Evolutionary conservation across 2,888 invertebrate genomes (phyloP).

Genomic region (Cabera pusaria): DNA sequence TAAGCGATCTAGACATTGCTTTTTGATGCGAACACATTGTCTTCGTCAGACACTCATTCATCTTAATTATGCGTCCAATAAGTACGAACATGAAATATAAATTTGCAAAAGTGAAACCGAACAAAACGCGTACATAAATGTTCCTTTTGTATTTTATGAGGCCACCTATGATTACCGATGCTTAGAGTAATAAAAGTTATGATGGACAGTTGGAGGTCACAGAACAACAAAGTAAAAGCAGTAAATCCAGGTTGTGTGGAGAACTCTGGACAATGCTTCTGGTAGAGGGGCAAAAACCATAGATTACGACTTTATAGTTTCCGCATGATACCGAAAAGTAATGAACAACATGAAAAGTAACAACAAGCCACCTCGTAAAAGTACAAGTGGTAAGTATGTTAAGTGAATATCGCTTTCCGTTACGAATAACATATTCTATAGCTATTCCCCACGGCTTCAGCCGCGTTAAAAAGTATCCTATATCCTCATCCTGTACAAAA

Average conservation of each 20-base stretch:
- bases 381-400: too few species aligned
- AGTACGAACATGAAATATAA: conserved; percentile 20
- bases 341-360: too few species aligned
- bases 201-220: conserved; percentile 56
- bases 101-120: conserved; percentile 31
- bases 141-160: conserved; percentile 39
- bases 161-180: conserved; percentile 50
- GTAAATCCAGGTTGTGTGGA: conserved; percentile 43
- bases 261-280: conserved; percentile 37
- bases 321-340: too few species aligned
- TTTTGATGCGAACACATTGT: conserved; percentile 17
- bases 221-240: conserved; percentile 43
- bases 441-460: too few species aligned
- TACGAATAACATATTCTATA: too few species aligned
- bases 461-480: too few species aligned
- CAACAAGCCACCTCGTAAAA: too few species aligned
- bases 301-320: too few species aligned
- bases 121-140: conserved; percentile 17
- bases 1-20: conserved; percentile 17
- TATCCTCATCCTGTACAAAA: too few species aligned
- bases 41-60: conserved; percentile 21
- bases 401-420: too few species aligned
- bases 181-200: conserved; percentile 48
- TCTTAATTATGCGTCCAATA: conserved; percentile 29
- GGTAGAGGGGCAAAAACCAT: conserved; percentile 19